Evolutionary conservation across 2,888 invertebrate species (phyloP), one percentile per base, ranked within the genome.

Genomic region (Hirtodrosophila duncani): DNA sequence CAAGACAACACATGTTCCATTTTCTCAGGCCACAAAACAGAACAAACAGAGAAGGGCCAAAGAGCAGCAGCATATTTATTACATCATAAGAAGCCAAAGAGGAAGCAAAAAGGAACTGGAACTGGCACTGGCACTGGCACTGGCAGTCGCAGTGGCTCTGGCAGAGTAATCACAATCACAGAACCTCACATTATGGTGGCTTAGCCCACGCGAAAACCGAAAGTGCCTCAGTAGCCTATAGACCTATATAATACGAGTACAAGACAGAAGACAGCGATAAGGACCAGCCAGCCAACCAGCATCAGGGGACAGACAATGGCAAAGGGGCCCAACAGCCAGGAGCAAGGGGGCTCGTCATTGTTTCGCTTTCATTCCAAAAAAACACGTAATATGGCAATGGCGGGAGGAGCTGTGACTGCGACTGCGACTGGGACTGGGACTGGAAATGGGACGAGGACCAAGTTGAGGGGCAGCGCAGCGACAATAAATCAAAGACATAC

Each of bases 281-380:
- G 23, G 21, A 18, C 60, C 63, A 60, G 63, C 51, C 61, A 62
- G 62, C 56, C 50, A 31, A 46, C 46, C 62, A 55, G 61, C 45
- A 57, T n/a, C n/a, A n/a, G n/a, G n/a, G n/a, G n/a, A n/a, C n/a
- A n/a, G n/a, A n/a, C 17, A 16, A 29, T 3, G 2, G 8, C 7
- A 24, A 4, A 9, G 6, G 2, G 11, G 10, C 14, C 31, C 23
- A 21, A 41, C 11, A 37, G 49, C 10, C 31, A 23, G 7, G 21
- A 30, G 7, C 26, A 48, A 38, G 56, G 64, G 64, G 70, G 61
- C 77, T 62, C 64, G 62, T 63, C 65, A 65, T 74, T 81, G 82
- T 84, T 83, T 84, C 81, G 80, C 80, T 82, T 82, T 83, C 81
- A 69, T 80, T 79, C 60, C 67, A 67, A 45, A n/a, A n/a, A n/a